Base-by-base conservation (phyloP, 2,113 vertebrate species). In the Campylomormyrus tamandua region DNA sequence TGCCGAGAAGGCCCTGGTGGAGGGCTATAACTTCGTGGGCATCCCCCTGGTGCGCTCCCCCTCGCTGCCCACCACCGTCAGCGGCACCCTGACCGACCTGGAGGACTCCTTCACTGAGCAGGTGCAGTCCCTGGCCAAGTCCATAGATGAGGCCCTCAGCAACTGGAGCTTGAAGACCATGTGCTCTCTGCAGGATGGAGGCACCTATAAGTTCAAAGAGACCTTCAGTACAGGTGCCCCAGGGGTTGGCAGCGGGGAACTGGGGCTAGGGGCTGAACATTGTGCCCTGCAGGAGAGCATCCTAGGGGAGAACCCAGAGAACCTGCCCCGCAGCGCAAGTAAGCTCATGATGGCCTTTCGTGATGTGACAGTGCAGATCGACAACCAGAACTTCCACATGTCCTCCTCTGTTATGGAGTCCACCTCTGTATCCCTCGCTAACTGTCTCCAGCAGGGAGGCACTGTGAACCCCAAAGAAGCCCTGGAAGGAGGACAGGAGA, bases 301-400 rank as follows among this genome's bases (percentile, higher is more conserved):
- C 2, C 96, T 96, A 89, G 96, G 95, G 0, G 92, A 96, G 9
- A 93, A 94, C 50, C 89, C 94, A 0, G 93, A 95, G 11, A 92
- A 93, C 49, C 90, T 98, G 88, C 95, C 98, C 17, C 97, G 96
- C 91, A 98, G 97, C 77, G 96, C 97, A 92, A 96, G 98, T 92
- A 98, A 98, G 2, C 96, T 99, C 91, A 98, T 99, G 96, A 99
- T 99, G 98, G 98, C 98, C 90, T 99, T 99, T 95, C 96, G 97
- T 89, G 98, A 99, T 0, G 98, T 99, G 92, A 99, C 98, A 0
- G 98, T 99, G 90, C 98, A 99, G 94, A 99, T 99, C 0, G 98
- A 99, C 95, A 98, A 96, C 95, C 97, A 98, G 92, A 99, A 98
- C 93, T 98, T 99, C 94, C 98, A 97, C 15, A 97, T 99, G 90